phyloP scores from a whole-genome alignment of 2,888 invertebrate species.

The Liodrosophila aerea region DNA sequence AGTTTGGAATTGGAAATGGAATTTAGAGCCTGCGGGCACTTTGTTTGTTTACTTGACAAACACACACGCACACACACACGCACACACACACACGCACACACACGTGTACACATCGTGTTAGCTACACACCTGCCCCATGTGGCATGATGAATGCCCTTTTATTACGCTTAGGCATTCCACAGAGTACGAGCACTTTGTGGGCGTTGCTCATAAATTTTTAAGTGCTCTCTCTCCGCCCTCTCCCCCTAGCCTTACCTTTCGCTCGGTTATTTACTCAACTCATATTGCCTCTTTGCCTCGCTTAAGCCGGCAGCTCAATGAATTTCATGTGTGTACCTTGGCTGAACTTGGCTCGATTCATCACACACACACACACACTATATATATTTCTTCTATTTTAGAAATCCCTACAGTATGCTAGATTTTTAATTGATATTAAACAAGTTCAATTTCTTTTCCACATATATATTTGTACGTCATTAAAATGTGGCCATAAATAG shows the following conservation, averaged over 20 bases:
- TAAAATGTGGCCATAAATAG: background rate
- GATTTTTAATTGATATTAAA: too few species aligned
- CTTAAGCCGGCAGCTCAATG: slow-evolving; percentile 19
- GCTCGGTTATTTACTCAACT: too few species aligned
- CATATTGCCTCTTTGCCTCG: too few species aligned
- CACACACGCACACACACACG: slow-evolving; percentile 12
- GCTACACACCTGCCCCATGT: slow-evolving; percentile 33
- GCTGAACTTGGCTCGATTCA: background rate
- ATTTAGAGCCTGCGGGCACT: slow-evolving; percentile 23
- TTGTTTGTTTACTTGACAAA: slow-evolving; percentile 25
- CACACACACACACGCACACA: background rate
- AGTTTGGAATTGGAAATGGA: slow-evolving; percentile 29
- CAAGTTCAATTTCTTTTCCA: too few species aligned
- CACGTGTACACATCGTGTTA: background rate
- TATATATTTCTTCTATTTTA: background rate
- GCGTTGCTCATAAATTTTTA: slow-evolving; percentile 63
- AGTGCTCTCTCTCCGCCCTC: slow-evolving; percentile 25
- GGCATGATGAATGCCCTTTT: slow-evolving; percentile 64
- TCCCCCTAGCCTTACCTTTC: too few species aligned
- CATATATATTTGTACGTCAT: background rate
- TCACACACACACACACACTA: background rate
- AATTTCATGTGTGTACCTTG: background rate
- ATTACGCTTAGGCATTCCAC: slow-evolving; percentile 37
- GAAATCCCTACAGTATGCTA: too few species aligned
- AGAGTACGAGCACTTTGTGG: slow-evolving; percentile 31